Conservation (phyloP, 2,888 invertebrate genomes). For the Dynastes maya region DNA sequence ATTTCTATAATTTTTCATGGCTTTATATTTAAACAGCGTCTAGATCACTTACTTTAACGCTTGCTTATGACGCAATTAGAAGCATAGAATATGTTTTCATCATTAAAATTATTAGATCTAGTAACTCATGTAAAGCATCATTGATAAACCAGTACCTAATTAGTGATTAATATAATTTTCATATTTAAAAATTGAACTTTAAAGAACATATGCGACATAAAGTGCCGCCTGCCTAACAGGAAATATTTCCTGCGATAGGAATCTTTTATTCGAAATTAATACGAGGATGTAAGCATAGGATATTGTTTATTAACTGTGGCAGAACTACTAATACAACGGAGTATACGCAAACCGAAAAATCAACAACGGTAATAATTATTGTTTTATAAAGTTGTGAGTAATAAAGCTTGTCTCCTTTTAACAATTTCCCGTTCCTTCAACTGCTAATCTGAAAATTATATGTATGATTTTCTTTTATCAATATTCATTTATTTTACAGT, state of each 20-base stretch:
- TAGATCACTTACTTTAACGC: too few relatives aligned
- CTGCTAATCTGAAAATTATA: neutral
- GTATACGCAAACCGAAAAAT: too few relatives aligned
- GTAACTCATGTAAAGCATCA: too few relatives aligned
- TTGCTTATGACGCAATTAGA: neutral
- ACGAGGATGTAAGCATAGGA: slow-evolving; percentile 30
- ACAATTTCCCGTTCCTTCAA: slow-evolving; percentile 15
- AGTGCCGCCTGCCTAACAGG: slow-evolving; percentile 12
- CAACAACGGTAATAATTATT: too few relatives aligned
- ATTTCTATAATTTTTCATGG: slow-evolving; percentile 1
- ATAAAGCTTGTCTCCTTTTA: neutral
- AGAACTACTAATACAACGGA: neutral
- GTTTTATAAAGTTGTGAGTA: too few relatives aligned
- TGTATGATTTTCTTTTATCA: neutral
- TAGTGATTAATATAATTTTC: neutral
- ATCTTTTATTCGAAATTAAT: slow-evolving; percentile 33
- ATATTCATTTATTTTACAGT: too few relatives aligned
- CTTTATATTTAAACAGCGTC: neutral
- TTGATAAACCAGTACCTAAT: too few relatives aligned
- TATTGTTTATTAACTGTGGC: slow-evolving; percentile 17
- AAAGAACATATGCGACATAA: slow-evolving; percentile 2
- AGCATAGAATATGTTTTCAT: too few relatives aligned
- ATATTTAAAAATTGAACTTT: neutral
- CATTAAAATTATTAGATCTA: too few relatives aligned
- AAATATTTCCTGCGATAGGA: slow-evolving; percentile 24